phyloP scores from a whole-genome alignment of 2,797 vertebrate genomes.

The Hoplostethus atlanticus region DNA sequence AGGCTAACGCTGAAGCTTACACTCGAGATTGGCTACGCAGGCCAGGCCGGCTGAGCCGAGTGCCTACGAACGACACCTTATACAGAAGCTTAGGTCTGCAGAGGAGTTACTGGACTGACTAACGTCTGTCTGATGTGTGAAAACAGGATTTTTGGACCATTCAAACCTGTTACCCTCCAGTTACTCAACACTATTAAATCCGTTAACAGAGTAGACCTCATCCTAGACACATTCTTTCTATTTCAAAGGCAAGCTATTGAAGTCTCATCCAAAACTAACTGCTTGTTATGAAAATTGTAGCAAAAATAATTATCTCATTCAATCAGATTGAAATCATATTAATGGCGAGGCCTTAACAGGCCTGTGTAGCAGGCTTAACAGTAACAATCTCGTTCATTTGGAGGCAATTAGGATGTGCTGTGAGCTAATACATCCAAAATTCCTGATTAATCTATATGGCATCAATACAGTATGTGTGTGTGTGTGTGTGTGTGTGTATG shows the following conservation, averaged over 20 bases:
- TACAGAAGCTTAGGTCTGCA: constrained; percentile 35
- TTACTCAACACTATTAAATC: constrained; percentile 14
- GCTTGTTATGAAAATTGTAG: constrained; percentile 40
- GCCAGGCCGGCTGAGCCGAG: constrained; percentile 47
- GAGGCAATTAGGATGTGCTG: constrained; percentile 47
- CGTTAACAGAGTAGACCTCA: constrained; percentile 22
- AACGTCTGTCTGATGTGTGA: not conserved
- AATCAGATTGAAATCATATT: constrained; percentile 58
- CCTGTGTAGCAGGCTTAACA: constrained; percentile 41
- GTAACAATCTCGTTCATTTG: constrained; percentile 58
- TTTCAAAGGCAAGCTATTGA: constrained; percentile 31
- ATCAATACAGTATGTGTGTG: constrained; percentile 47
- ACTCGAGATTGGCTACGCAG: constrained; percentile 44
- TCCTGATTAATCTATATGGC: constrained; percentile 72
- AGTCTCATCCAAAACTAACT: constrained; percentile 22
- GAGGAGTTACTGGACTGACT: constrained; percentile 21
- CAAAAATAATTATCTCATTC: constrained; percentile 45
- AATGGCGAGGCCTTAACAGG: constrained; percentile 37
- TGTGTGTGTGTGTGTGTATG: constrained; percentile 16
- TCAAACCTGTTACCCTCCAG: constrained; percentile 16
- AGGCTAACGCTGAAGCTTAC: constrained; percentile 57
- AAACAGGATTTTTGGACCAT: too few relatives aligned
- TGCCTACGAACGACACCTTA: constrained; percentile 25
- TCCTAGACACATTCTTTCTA: constrained; percentile 16
- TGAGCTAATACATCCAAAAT: constrained; percentile 58